Conservation (phyloP, 2,888 invertebrate species). For the Trichopoda pennipes region DNA sequence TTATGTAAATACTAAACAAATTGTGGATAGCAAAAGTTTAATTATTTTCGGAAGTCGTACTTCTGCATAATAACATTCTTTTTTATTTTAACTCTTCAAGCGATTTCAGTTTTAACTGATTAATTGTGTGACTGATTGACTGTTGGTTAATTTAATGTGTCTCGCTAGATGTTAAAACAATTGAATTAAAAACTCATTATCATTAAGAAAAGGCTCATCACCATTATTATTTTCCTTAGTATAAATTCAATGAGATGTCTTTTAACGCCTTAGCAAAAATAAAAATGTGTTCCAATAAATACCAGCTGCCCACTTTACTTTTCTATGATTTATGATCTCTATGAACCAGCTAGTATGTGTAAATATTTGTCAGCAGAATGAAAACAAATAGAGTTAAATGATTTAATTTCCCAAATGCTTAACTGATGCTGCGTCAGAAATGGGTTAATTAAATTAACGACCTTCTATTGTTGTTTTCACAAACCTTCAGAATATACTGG, state of each 20-base stretch:
- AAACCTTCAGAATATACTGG: not conserved
- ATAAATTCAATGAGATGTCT: not conserved
- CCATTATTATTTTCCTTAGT: constrained; percentile 13
- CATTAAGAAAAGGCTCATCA: constrained; percentile 34
- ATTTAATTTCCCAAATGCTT: constrained; percentile 21
- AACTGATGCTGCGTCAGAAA: constrained; percentile 31
- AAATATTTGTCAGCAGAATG: constrained; percentile 5
- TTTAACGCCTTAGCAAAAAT: not conserved
- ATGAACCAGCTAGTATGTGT: constrained; percentile 8
- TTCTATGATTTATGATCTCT: constrained; percentile 50
- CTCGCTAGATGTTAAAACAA: constrained; percentile 33
- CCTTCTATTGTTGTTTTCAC: constrained; percentile 26
- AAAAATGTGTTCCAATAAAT: constrained; percentile 47
- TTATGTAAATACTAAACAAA: too few relatives aligned
- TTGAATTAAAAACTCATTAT: constrained; percentile 49
- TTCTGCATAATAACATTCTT: not conserved
- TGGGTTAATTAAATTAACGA: constrained; percentile 52
- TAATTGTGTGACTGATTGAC: constrained; percentile 37
- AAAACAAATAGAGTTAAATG: constrained; percentile 31
- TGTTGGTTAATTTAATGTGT: constrained; percentile 30
- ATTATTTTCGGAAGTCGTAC: too few relatives aligned
- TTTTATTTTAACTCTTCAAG: constrained; percentile 17
- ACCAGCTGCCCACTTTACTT: constrained; percentile 51
- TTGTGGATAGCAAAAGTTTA: too few relatives aligned
- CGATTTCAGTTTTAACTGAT: constrained; percentile 25